These are phyloP conservation scores for Vanessa tameamea DNA, from an alignment of 1,140 invertebrate species.

Conservation along the genomic window DNA sequence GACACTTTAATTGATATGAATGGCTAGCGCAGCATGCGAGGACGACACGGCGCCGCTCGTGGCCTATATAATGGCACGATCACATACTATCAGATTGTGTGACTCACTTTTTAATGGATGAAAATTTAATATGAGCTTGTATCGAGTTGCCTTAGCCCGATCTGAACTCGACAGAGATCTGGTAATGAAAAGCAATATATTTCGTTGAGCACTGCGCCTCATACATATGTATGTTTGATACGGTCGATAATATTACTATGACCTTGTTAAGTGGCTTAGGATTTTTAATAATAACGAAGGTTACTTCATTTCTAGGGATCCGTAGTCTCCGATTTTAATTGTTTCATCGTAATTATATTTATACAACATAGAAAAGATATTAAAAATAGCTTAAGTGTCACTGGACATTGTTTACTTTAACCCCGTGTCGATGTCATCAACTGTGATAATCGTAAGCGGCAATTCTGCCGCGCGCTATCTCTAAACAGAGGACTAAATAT, in stretches of 20 bases:
- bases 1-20: conserved; percentile 72
- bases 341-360: not conserved
- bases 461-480: no score
- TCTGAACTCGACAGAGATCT: not conserved
- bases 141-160: not conserved
- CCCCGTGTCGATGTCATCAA: no score
- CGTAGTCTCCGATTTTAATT: not conserved
- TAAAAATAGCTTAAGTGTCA: no score
- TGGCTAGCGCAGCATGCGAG: conserved; percentile 51
- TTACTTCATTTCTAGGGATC: not conserved
- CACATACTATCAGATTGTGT: conserved; percentile 34
- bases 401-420: no score
- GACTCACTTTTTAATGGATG: conserved; percentile 21
- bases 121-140: conserved; percentile 12
- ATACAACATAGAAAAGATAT: no score
- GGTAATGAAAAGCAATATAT: conserved; percentile 1
- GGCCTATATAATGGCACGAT: conserved; percentile 40
- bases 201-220: not conserved
- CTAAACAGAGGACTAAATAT: no score
- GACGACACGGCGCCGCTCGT: conserved; percentile 48
- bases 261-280: not conserved
- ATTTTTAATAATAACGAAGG: conserved; percentile 3
- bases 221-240: not conserved
- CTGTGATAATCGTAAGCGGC: no score
- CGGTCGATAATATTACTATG: not conserved